Evolutionary conservation across 2,113 vertebrate species (phyloP).

Genomic region (Scytalopus superciliaris): DNA sequence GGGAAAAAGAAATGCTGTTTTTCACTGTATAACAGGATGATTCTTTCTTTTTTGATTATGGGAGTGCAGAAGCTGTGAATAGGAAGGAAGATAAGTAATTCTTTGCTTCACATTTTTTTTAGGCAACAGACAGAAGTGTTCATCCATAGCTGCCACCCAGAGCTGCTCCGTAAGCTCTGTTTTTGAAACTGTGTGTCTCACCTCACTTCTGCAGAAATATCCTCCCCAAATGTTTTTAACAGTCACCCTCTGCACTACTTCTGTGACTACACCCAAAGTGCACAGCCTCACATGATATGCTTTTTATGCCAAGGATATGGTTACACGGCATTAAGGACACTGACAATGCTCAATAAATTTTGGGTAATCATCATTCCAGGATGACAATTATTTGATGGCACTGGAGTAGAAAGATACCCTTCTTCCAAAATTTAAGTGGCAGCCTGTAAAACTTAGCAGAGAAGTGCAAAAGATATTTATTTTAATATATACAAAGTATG

Average conservation of each 20-base stretch:
- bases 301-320: not conserved
- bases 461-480: not conserved
- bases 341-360: constrained; percentile 4
- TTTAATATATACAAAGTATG: not conserved
- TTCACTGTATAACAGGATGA: not conserved
- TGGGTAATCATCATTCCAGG: not conserved
- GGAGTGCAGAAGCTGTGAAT: not conserved
- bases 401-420: not conserved
- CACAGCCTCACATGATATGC: not conserved
- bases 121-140: not conserved
- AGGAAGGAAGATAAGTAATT: not conserved
- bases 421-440: not conserved
- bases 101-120: not conserved
- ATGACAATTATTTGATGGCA: not conserved
- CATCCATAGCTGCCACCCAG: not conserved
- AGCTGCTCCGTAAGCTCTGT: not conserved
- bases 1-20: not conserved
- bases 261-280: not conserved
- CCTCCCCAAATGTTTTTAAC: not conserved
- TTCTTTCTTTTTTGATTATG: not conserved
- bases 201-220: not conserved
- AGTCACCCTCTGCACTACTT: not conserved
- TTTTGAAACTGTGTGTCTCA: not conserved
- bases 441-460: not conserved
- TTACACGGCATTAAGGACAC: not conserved